A percentile compares a stretch with the other conserved stretches of the same genome.
These are phyloP conservation scores for Trissolcus brochymenae DNA, from an alignment of 2,888 invertebrate species.

Conservation along the genomic window DNA sequence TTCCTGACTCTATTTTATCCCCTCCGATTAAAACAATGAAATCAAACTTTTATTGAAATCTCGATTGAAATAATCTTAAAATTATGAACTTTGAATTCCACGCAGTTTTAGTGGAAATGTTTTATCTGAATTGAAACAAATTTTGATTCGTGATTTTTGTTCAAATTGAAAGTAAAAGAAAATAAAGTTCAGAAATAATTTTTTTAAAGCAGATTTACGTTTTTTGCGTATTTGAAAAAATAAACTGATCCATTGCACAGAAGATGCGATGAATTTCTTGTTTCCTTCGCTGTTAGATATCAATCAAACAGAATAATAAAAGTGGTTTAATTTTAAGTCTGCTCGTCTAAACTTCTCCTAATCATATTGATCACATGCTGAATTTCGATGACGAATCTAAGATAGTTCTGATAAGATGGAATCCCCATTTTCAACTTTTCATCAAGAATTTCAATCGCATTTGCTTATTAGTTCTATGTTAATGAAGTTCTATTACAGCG, in stretches of 20 bases:
- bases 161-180: too few species aligned
- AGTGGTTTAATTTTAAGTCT: too few species aligned
- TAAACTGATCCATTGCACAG: not conserved
- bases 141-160: too few species aligned
- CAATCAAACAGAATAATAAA: not conserved
- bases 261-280: constrained; percentile 2
- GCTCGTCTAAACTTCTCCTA: not conserved
- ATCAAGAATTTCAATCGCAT: constrained; percentile 32
- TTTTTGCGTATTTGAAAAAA: constrained; percentile 3
- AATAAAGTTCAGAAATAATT: too few species aligned
- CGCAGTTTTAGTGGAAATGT: too few species aligned
- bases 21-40: too few species aligned
- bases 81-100: too few species aligned
- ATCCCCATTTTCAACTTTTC: constrained; percentile 37
- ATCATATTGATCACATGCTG: not conserved
- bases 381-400: constrained; percentile 2
- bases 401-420: constrained; percentile 22
- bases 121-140: too few species aligned
- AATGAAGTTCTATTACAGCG: constrained; percentile 16
- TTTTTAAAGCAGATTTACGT: not conserved
- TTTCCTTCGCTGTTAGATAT: not conserved
- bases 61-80: too few species aligned
- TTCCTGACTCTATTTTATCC: too few species aligned
- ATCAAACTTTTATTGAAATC: too few species aligned
- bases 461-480: constrained; percentile 14